phyloP scores from a whole-genome alignment of 2,797 vertebrate genomes.

The Bovichtus variegatus region DNA sequence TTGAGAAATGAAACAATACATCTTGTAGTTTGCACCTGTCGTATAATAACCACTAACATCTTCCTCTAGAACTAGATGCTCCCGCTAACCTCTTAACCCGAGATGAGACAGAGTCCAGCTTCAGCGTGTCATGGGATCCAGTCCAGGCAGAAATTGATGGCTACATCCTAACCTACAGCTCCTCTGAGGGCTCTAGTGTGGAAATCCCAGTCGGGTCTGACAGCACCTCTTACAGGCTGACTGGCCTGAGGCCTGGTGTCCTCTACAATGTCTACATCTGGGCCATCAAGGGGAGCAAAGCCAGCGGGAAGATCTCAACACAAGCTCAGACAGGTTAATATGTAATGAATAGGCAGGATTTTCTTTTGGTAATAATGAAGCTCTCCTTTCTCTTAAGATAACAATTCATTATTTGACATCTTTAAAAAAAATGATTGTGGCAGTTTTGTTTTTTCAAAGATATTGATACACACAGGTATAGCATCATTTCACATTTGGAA shows the following conservation, averaged over 20 bases:
- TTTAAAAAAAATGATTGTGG: neutral
- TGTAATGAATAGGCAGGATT: conserved; percentile 8
- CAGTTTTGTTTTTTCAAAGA: neutral
- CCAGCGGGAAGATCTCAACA: conserved; percentile 81
- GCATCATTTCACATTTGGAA: neutral
- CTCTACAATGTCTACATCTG: conserved; percentile 85
- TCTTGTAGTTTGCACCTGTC: conserved; percentile 42
- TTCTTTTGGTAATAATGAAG: neutral
- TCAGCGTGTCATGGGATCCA: conserved; percentile 85
- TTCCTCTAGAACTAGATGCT: conserved; percentile 79
- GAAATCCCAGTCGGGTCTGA: conserved; percentile 82
- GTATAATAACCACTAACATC: conserved; percentile 57
- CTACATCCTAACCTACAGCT: conserved; percentile 86
- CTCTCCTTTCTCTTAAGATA: neutral
- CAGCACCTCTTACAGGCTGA: conserved; percentile 78
- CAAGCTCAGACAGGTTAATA: conserved; percentile 74
- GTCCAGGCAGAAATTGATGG: conserved; percentile 84
- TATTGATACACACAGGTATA: neutral
- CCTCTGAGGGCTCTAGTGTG: conserved; percentile 75
- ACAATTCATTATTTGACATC: neutral
- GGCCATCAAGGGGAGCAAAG: conserved; percentile 83
- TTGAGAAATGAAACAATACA: conserved; percentile 31
- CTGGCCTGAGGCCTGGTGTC: conserved; percentile 82
- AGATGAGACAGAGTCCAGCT: conserved; percentile 84
- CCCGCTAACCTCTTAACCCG: conserved; percentile 82